A percentile compares a stretch with the other conserved stretches of the same genome.
phyloP scores from a whole-genome alignment of 2,113 vertebrate species.

The Leptobrachium ailaonicum region DNA sequence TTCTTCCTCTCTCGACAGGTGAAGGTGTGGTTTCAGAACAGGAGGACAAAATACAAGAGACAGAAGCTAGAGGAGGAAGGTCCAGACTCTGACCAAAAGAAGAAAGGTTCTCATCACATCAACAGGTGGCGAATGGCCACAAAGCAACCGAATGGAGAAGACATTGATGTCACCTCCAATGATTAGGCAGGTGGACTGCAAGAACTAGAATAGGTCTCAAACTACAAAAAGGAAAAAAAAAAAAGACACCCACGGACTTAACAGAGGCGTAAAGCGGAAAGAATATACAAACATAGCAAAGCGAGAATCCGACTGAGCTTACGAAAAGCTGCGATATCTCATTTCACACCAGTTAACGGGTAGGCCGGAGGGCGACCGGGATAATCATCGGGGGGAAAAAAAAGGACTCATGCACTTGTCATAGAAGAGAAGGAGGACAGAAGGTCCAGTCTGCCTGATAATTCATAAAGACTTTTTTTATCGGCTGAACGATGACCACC shows the following conservation, averaged over 20 bases:
- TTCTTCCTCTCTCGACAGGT: slow-evolving; percentile 71
- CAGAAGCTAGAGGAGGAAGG: slow-evolving; percentile 98
- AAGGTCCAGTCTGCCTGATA: slow-evolving; percentile 14
- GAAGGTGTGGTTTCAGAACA: slow-evolving; percentile 98
- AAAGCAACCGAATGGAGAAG: slow-evolving; percentile 88
- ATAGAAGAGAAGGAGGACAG: neutral
- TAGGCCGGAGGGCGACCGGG: neutral
- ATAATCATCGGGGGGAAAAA: neutral
- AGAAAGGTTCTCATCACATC: slow-evolving; percentile 96
- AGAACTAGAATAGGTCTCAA: neutral
- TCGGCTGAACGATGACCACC: slow-evolving; percentile 33
- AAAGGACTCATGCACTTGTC: slow-evolving; percentile 1
- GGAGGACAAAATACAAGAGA: slow-evolving; percentile 94
- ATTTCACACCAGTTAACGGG: neutral
- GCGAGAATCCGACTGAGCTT: neutral
- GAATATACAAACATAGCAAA: neutral
- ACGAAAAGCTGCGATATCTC: neutral
- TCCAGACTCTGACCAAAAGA: slow-evolving; percentile 90
- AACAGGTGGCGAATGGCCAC: slow-evolving; percentile 96
- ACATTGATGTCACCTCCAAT: slow-evolving; percentile 95
- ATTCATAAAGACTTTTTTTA: slow-evolving; percentile 26
- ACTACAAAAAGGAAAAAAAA: neutral
- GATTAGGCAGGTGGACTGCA: slow-evolving; percentile 64
- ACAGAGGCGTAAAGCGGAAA: neutral
- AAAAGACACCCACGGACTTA: slow-evolving; percentile 5